Base-by-base conservation (phyloP, 2,797 vertebrate genomes). In the Pangasius larnaudii region DNA sequence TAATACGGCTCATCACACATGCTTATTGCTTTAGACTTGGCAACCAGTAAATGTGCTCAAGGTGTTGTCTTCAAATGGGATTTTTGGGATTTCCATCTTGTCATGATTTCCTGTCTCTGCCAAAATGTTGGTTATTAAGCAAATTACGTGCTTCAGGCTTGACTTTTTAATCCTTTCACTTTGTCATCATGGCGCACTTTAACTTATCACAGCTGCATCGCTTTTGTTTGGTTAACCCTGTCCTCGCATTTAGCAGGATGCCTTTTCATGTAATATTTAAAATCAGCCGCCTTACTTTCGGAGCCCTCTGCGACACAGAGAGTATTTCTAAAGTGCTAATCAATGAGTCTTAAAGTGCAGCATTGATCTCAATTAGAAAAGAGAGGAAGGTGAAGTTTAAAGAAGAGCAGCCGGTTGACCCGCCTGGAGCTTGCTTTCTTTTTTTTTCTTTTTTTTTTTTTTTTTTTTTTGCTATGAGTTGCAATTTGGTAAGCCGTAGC, bases 281-380 rank as follows among this genome's bases (percentile, higher is more conserved):
- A 97, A 95, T 95, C 95, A 94, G 94, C 95, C 94, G 94, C 95
- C 94, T 92, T 94, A 94, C 93, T 93, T 95, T 95, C 94, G 94
- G 95, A 96, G 96, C 95, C 94, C 90, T 94, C 0, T 92, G 94
- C 90, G 96, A 96, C 95, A 95, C 94, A 92, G 95, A 95, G 94
- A 96, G 87, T 87, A 95, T 96, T 96, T 97, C 95, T 95, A 96
- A 84, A 97, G 96, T 97, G 97, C 96, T 97, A 97, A 97, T 97
- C 97, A 97, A 96, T 97, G 97, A 95, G 95, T 97, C 95, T 96
- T 97, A 97, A 97, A 97, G 97, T 97, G 96, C 95, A 92, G 92
- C 97, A 96, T 96, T 97, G 97, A 97, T 98, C 96, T 96, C 94
- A 94, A 96, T 96, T 96, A 96, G 95, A 96, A 88, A 90, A 85